These are phyloP conservation scores for Oophaga sylvatica DNA, from an alignment of 2,797 vertebrate genomes.

Conservation along the genomic window DNA sequence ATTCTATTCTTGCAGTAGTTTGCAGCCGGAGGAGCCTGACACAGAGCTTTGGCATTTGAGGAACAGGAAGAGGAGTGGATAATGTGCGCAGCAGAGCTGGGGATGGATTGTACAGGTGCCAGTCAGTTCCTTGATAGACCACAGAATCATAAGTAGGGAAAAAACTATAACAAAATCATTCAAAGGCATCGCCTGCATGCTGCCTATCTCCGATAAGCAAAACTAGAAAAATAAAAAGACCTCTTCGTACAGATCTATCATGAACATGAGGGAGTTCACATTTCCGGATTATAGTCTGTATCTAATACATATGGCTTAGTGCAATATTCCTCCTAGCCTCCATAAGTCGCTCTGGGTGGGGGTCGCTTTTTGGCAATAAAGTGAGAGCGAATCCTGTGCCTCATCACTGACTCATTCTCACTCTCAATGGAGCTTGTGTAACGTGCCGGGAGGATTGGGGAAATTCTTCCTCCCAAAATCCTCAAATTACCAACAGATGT, in stretches of 20 bases:
- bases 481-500: conserved; percentile 48
- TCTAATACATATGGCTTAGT: not conserved
- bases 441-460: conserved; percentile 17
- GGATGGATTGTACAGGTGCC: not conserved
- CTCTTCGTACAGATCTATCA: not conserved
- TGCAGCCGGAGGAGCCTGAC: not conserved
- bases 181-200: not conserved
- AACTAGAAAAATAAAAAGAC: not conserved
- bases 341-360: not conserved
- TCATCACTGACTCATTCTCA: conserved; percentile 30
- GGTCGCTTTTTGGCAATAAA: conserved; percentile 29
- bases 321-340: not conserved
- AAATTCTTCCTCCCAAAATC: conserved; percentile 26
- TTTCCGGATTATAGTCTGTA: not conserved
- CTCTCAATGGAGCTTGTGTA: conserved; percentile 47
- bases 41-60: conserved; percentile 1
- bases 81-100: not conserved
- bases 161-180: not conserved
- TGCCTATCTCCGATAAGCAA: not conserved
- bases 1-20: not conserved
- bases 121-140: not conserved
- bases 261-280: not conserved
- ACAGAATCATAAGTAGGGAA: not conserved
- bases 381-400: conserved; percentile 20
- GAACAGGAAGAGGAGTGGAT: not conserved